These are phyloP conservation scores for Tragelaphus strepsiceros DNA, from an alignment of 2,113 vertebrate genomes.

Conservation along the genomic window DNA sequence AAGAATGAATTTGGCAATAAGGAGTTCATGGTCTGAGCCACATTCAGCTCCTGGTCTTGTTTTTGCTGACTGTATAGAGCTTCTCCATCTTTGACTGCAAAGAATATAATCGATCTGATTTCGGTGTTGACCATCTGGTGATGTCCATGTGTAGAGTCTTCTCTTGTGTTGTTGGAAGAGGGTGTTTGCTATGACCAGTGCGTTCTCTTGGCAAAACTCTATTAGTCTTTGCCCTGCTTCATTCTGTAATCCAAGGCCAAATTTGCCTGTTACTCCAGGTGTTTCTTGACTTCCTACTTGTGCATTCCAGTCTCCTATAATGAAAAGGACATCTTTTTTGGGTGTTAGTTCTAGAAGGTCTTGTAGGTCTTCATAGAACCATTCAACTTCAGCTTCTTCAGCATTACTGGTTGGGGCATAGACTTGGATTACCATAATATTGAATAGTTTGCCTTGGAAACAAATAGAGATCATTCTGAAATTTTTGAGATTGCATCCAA, in stretches of 20 bases:
- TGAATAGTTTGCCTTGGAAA: background rate
- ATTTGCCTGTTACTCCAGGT: background rate
- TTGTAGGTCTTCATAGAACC: background rate
- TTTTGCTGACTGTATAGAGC: background rate
- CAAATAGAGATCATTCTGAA: background rate
- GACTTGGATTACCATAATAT: background rate
- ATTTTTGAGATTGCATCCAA: background rate
- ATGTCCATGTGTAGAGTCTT: background rate
- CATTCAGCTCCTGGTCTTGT: background rate
- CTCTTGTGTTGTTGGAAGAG: background rate
- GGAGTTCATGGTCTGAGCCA: background rate
- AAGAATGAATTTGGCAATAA: background rate
- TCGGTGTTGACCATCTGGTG: background rate
- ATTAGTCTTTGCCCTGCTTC: background rate
- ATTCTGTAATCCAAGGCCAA: background rate
- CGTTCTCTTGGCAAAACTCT: background rate
- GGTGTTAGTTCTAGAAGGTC: background rate
- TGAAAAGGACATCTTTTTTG: background rate
- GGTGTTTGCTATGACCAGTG: background rate
- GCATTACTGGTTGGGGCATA: background rate
- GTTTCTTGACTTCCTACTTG: background rate
- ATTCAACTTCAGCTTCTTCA: background rate
- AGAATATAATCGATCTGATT: background rate
- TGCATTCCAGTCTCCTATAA: background rate
- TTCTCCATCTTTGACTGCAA: background rate